Conservation (phyloP, 2,888 invertebrate species). For the Orchesellides sinensis region DNA sequence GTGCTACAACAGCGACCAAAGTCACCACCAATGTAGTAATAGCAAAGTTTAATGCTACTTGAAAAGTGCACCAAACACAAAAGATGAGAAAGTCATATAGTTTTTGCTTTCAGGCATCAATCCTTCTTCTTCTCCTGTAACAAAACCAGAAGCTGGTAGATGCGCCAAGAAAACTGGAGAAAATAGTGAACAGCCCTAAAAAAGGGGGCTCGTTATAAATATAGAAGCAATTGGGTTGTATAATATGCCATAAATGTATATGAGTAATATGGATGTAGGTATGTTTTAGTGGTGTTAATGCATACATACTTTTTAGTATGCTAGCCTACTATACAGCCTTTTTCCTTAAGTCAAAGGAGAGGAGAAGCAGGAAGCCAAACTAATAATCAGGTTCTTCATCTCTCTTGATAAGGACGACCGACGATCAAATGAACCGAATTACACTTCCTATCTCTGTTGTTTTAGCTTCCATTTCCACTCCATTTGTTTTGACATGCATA, state of each 20-base stretch:
- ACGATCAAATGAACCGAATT: slow-evolving; percentile 67
- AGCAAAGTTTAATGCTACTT: slow-evolving; percentile 43
- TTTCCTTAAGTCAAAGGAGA: not conserved
- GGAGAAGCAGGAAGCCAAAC: slow-evolving; percentile 56
- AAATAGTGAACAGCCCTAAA: not conserved
- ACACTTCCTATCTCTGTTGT: slow-evolving; percentile 62
- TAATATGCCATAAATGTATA: too few relatives aligned
- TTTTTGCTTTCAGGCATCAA: not conserved
- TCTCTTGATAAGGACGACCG: slow-evolving; percentile 63
- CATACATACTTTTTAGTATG: not conserved
- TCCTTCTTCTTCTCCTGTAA: not conserved
- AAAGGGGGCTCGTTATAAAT: too few relatives aligned
- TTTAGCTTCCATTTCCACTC: slow-evolving; percentile 60
- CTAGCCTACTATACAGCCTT: not conserved
- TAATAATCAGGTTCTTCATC: slow-evolving; percentile 66
- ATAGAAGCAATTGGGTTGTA: not conserved
- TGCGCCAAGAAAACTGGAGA: not conserved
- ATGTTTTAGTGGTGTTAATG: too few relatives aligned
- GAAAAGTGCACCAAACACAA: slow-evolving; percentile 35
- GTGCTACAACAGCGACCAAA: not conserved
- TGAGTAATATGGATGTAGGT: too few relatives aligned
- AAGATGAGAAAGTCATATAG: not conserved
- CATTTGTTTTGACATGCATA: slow-evolving; percentile 57
- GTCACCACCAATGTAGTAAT: not conserved
- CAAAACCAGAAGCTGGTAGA: too few relatives aligned